Base-by-base conservation (phyloP, 2,888 invertebrate genomes). In the Oegoconia quadripuncta region DNA sequence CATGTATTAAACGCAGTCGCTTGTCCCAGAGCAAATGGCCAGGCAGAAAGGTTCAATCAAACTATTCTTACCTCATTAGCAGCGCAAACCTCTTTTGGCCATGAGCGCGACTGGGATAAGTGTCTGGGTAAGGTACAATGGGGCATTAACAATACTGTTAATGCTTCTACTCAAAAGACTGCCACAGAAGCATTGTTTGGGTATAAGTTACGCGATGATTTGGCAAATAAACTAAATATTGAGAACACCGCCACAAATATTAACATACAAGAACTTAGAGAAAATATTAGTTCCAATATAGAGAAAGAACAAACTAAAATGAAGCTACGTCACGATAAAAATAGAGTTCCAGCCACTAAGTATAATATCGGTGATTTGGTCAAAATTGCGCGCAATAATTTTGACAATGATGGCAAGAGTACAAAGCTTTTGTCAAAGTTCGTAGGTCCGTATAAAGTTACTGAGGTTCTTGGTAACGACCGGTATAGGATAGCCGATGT, bases 1-100 rank as follows among this genome's bases (percentile, higher is more conserved):
- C 52, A 55, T 41, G 18, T 50, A 18, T 20, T 47, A 22, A 64
- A 75, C 20, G 48, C 50, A 6, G 50, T 55, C 3, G 39, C 52
- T 1, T 40, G 41, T 36, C 50, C 44, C 1, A 33, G n/a, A n/a
- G n/a, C n/a, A n/a, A n/a, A n/a, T n/a, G n/a, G n/a, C n/a, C n/a
- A n/a, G n/a, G n/a, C n/a, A 1, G 42, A 40, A 11, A 9, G 43
- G 15, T 44, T 31, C 38, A 47, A 37, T 14, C 37, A 27, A 15
- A 37, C 41, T 1, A 37, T 37, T 18, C 16, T 29, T 9, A 18
- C 20, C 8, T n/a, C 36, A 2, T 30, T 36, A 23, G 9, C 30
- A 1, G 30, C 20, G n/a, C 23, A 36, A 3, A 30, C 22, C 11
- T 12, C 2, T 6, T 14, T 22, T 3, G 22, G 15, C 0, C 31